Evolutionary conservation across 2,113 vertebrate genomes (phyloP), one percentile per base, ranked within the genome.

Genomic region (Clarias magur): DNA sequence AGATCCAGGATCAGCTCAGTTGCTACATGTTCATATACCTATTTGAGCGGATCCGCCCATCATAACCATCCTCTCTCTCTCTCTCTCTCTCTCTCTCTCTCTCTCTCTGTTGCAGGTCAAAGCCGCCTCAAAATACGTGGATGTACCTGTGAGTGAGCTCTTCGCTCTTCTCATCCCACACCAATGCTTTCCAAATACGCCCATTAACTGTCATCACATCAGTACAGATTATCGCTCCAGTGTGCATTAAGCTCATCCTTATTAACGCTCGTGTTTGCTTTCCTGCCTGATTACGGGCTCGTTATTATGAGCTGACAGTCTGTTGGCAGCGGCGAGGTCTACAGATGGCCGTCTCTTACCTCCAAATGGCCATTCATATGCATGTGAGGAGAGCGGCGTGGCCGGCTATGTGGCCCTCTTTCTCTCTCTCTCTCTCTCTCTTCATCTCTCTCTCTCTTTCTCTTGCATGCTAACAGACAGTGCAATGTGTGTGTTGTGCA

Each of bases 111-210:
- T 75, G 10, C 91, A 99, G 98, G 98, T 99, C 95, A 99, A 99
- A 95, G 98, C 98, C 92, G 98, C 98, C 93, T 99, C 98, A 92
- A 99, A 99, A 94, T 99, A 99, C 82, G 98, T 99, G 96, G 98
- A 99, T 87, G 97, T 99, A 89, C 98, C 98, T 89, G 98, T 99
- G 97, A 99, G 98, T 99, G 92, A 93, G 67, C 86, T 88, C 63
- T 90, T 84, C 82, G 67, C 86, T 88, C 68, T 90, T 85, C 82
- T 82, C 70, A 34, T 86, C 53, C 25, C 81, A 63, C 30, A 34
- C 57, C 42, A 86, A 56, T 16, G n/a, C 27, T 85, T 85, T 54
- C 15, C 5, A 85, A 78, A 63, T 27, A 11, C 12, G 5, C 2
- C 38, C 42, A 56, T 63, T n/a, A 75, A 57, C 23, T 76, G 27